Base-by-base conservation (phyloP, 2,888 invertebrate species). In the Electrophaes corylata region DNA sequence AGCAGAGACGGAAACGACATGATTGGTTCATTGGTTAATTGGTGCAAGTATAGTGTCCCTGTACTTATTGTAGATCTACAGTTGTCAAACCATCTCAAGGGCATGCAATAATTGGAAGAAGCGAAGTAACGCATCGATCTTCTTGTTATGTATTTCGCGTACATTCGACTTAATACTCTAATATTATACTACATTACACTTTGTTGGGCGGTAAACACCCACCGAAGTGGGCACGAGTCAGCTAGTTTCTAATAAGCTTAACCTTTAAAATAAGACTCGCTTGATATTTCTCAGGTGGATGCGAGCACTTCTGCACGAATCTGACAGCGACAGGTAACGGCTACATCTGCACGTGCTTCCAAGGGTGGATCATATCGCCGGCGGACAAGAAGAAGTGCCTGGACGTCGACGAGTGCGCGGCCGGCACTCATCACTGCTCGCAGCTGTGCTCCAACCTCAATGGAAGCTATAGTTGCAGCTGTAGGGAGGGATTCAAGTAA, bases 381-480 rank as follows among this genome's bases (percentile, higher is more conserved):
- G 94, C 93, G 3, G 97, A 97, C 82, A 94, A 95, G 62, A 98
- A 98, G 87, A 94, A 94, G 63, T 98, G 98, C 79, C 91, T 94
- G 64, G 99, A 99, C 82, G 94, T 98, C 12, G 95, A 99, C 85
- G 99, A 99, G 86, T 99, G 99, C 78, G 91, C 93, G 0, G 93
- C 94, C 16, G 96, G 96, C 55, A 93, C 93, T 19, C 97, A 97
- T 85, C 96, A 96, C 62, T 99, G 99, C 89, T 97, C 98, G 1
- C 99, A 99, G 77, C 91, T 96, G 33, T 99, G 99, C 78, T 93
- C 93, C 52, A 99, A 99, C 83, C 85, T 97, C 46, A 98, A 99
- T 77, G 99, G 99, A 76, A 94, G 95, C 59, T 99, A 99, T 82
- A 94, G 95, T 53, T 99, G 99, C 81, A 93, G 94, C 19, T 99